phyloP scores from a whole-genome alignment of 2,113 vertebrate species.

The Mesitornis unicolor region DNA sequence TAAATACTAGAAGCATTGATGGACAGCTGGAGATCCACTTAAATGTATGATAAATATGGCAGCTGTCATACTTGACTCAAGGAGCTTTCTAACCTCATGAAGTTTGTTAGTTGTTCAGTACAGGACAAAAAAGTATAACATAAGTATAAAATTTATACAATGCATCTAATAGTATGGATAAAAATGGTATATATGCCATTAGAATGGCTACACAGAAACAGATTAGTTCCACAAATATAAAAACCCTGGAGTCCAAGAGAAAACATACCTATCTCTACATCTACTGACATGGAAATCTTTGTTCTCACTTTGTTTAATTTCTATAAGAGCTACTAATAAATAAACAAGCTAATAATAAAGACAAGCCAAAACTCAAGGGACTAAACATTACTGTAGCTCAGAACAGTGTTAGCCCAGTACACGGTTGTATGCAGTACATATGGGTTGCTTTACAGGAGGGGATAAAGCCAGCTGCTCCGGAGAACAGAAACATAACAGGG shows the following conservation, averaged over 20 bases:
- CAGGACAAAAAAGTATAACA: not conserved
- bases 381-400: not conserved
- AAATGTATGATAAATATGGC: not conserved
- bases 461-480: not conserved
- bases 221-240: not conserved
- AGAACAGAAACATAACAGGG: not conserved
- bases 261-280: not conserved
- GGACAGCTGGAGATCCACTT: not conserved
- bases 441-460: not conserved
- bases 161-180: not conserved
- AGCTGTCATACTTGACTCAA: not conserved
- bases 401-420: not conserved
- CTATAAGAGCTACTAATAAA: not conserved
- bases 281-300: rapidly evolving
- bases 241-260: rapidly evolving
- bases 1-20: not conserved
- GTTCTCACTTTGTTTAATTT: not conserved
- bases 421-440: rapidly evolving
- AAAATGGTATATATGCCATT: not conserved
- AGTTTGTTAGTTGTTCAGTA: not conserved
- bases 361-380: not conserved
- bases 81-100: not conserved
- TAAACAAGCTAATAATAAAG: not conserved
- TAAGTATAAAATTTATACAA: not conserved
- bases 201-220: not conserved